Evolutionary conservation across 2,797 vertebrate species (phyloP), one percentile per base, ranked within the genome.

Genomic region (Eospalax fontanierii): DNA sequence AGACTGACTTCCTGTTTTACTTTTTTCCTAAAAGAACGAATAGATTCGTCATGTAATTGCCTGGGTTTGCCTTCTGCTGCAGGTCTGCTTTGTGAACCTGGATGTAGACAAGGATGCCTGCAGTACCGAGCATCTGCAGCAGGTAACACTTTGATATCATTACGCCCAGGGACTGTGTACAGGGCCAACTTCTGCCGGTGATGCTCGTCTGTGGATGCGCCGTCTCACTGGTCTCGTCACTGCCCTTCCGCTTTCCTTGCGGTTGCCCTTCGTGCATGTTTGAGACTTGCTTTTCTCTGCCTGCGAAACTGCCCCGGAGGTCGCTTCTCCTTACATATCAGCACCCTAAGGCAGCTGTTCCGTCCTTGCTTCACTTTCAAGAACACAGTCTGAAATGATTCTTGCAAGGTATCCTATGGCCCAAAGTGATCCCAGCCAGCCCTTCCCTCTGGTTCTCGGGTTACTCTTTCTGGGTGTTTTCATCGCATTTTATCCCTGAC

Each of bases 41-140:
- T 8, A 35, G 2, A 2, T 70, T 94, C 88, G 70, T 96, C 81
- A 80, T 78, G 89, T 11, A 78, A 22, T 35, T 30, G 70, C 30
- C 46, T 16, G 0, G 65, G 43, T 83, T 89, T 57, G 50, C 15
- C 24, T 89, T 90, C 92, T 86, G 38, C 93, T 97, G 4, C 98
- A 99, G 99, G 99, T 99, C 96, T 99, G 99, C 98, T 99, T 99
- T 97, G 99, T 99, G 91, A 99, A 99, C 97, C 97, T 99, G 97
- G 99, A 99, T 96, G 98, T 98, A 83, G 98, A 98, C 94, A 99
- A 98, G 96, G 98, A 98, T 73, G 98, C 99, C 35, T 98, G 97
- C 80, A 98, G 95, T 0, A 98, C 99, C 16, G 99, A 99, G 92
- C 98, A 98, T 98, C 98, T 98, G 96, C 98, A 99, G 87, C 99